Evolutionary conservation across 2,797 vertebrate species (phyloP), one percentile per base, ranked within the genome.

Genomic region (Bradypodion ventrale): DNA sequence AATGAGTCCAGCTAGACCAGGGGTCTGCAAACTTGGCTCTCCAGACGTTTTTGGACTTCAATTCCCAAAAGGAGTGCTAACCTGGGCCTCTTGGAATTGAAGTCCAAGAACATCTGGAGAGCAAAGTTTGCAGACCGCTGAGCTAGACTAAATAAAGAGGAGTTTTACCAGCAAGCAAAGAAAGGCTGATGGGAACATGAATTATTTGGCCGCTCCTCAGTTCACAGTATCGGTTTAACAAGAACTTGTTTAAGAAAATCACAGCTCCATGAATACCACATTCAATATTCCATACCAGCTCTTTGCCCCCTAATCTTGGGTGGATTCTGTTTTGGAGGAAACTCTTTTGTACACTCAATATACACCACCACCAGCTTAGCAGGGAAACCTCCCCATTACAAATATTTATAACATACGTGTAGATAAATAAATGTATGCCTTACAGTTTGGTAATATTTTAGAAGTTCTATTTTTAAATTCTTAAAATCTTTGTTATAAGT

Each of bases 141-240:
- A n/a, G n/a, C n/a, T n/a, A 90, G 80, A 90, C 88, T 87, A 89
- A 87, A 37, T 5, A 75, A 85, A 84, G 89, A 92, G 85, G 35
- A 91, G 86, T 89, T 87, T 56, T 93, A 86, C 83, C 84, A 94
- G 90, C 88, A 80, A 82, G 81, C 40, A 80, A n/a, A 85, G 89
- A 59, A 0, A 1, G 44, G 0, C 85, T 9, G 46, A 12, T 16
- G 82, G 70, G 87, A 80, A 35, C 90, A 87, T 2, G 59, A 27
- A 35, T 46, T 73, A 88, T 78, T 9, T 12, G 83, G 87, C 90
- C 86, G 91, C 87, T 93, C 85, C 87, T 91, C 89, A 37, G 0
- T 94, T 96, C 95, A 96, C 95, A 96, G 95, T 96, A 96, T 94
- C 46, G 19, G 83, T 82, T 88, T 68, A 94, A 90, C 84, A 88